These are phyloP conservation scores for Lepidonotus clava DNA, from an alignment of 2,888 invertebrate genomes.

Conservation along the genomic window DNA sequence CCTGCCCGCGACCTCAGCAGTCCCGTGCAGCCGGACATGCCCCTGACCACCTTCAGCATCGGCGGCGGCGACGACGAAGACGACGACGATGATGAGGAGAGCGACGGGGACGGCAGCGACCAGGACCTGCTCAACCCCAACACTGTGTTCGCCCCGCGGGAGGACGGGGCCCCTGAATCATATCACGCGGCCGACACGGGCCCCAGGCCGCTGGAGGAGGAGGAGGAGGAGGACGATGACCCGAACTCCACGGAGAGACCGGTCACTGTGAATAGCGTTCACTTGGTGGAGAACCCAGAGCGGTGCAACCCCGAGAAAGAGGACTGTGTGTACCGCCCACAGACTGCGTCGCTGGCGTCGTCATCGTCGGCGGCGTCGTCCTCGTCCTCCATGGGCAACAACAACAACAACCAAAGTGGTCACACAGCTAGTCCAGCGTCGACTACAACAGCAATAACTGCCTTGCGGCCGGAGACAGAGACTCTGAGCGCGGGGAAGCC, in stretches of 20 bases:
- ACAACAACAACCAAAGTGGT: not conserved
- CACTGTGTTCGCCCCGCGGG: constrained; percentile 43
- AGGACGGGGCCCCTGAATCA: constrained; percentile 38
- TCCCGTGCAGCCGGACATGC: not conserved
- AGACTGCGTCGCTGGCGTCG: not conserved
- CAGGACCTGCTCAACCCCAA: constrained; percentile 52
- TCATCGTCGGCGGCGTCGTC: not conserved
- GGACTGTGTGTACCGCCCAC: not conserved
- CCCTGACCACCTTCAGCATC: constrained; percentile 3
- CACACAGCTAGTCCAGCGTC: too few relatives aligned
- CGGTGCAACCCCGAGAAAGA: not conserved
- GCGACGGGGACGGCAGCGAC: constrained; percentile 44
- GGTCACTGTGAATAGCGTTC: not conserved
- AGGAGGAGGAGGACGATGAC: constrained; percentile 8
- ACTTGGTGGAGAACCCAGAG: not conserved
- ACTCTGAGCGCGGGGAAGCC: not conserved
- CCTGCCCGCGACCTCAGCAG: not conserved
- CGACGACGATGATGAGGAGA: constrained; percentile 40
- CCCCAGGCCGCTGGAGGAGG: constrained; percentile 30
- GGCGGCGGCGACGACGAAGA: constrained; percentile 30
- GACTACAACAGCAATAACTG: too few relatives aligned
- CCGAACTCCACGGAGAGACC: not conserved
- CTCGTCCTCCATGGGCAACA: not conserved
- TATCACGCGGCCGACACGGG: constrained; percentile 34
- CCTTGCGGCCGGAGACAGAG: too few relatives aligned